phyloP scores from a whole-genome alignment of 2,888 invertebrate genomes.

The Linnaemya vulpina region DNA sequence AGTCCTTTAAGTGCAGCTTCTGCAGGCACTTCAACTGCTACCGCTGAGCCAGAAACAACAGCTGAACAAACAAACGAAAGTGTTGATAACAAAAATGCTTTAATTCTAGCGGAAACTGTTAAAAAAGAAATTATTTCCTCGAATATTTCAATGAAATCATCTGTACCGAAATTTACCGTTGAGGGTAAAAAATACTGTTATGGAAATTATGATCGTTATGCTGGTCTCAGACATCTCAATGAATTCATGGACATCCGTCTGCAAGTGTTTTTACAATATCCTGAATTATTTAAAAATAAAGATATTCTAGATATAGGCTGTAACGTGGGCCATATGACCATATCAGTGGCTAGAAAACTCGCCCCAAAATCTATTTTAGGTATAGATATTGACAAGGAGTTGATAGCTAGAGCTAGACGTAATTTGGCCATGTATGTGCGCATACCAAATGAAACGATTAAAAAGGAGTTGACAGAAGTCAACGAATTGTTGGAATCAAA shows the following conservation, averaged over 20 bases:
- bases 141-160: slow-evolving; percentile 37
- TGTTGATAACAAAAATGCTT: slow-evolving; percentile 55
- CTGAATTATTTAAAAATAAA: slow-evolving; percentile 93
- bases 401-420: slow-evolving; percentile 86
- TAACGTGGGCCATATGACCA: slow-evolving; percentile 97
- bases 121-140: slow-evolving; percentile 59
- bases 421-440: slow-evolving; percentile 82
- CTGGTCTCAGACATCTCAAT: slow-evolving; percentile 95
- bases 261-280: slow-evolving; percentile 89
- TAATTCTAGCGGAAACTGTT: slow-evolving; percentile 61
- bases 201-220: slow-evolving; percentile 98
- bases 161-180: slow-evolving; percentile 85
- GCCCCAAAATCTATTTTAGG: slow-evolving; percentile 94
- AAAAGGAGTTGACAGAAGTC: slow-evolving; percentile 52
- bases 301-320: slow-evolving; percentile 98
- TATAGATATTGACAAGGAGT: slow-evolving; percentile 95
- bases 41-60: slow-evolving; percentile 72
- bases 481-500: slow-evolving; percentile 33
- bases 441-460: slow-evolving; percentile 75
- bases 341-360: slow-evolving; percentile 93
- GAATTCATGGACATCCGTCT: slow-evolving; percentile 92
- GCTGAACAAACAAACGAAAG: slow-evolving; percentile 51
- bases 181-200: slow-evolving; percentile 93
- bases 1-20: slow-evolving; percentile 79
- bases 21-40: slow-evolving; percentile 74